Conservation (phyloP, 2,888 invertebrate species). For the Eupithecia inturbata region DNA sequence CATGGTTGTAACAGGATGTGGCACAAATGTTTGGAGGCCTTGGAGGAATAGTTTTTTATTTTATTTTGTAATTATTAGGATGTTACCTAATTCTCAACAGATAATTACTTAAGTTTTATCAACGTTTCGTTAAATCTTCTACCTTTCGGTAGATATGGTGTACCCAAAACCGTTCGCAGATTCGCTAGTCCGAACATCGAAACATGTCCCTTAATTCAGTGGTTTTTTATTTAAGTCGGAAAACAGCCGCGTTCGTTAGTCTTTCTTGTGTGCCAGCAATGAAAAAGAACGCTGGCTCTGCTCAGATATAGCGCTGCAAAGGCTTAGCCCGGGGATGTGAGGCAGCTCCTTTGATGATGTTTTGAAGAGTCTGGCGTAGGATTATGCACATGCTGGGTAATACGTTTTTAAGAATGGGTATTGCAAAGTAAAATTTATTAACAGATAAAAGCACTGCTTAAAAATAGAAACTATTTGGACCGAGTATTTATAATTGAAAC, state of each 20-base stretch:
- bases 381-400: neutral
- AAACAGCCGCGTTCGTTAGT: slow-evolving; percentile 28
- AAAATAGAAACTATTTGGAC: neutral
- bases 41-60: too few relatives aligned
- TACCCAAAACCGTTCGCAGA: neutral
- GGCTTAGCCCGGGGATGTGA: slow-evolving; percentile 23
- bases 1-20: neutral
- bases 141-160: neutral
- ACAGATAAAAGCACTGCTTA: neutral
- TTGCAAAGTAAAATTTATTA: neutral
- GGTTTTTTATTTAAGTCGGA: slow-evolving; percentile 1
- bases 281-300: slow-evolving; percentile 13
- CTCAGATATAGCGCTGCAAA: slow-evolving; percentile 14
- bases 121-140: neutral
- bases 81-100: neutral
- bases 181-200: neutral
- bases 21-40: too few relatives aligned
- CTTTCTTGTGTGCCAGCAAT: slow-evolving; percentile 27
- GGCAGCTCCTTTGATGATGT: slow-evolving; percentile 27
- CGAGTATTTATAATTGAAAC: neutral
- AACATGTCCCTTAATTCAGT: slow-evolving; percentile 13
- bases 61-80: too few relatives aligned
- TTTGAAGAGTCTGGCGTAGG: slow-evolving; percentile 3
- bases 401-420: neutral
- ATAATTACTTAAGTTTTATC: neutral